Base-by-base conservation (phyloP, 2,888 invertebrate genomes). In the Campaea margaritaria region DNA sequence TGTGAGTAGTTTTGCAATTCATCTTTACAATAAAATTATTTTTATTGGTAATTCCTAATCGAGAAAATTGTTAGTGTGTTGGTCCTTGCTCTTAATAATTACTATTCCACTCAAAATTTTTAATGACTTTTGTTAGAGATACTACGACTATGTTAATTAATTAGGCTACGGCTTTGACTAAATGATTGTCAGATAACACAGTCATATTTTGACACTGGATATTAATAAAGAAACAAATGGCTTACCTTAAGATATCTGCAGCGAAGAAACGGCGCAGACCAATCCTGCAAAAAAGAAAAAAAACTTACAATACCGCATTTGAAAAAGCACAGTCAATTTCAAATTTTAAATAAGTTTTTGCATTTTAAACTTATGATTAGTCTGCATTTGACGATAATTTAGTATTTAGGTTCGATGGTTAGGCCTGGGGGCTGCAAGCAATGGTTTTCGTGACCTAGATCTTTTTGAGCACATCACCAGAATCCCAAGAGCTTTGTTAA, bases 381-480 rank as follows among this genome's bases (percentile, higher is more conserved):
- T 79, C 81, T 81, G 81, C 76, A 78, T 85, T 87, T 86, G 81
- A 77, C 78, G 76, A 85, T 87, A 87, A 89, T 91, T 91, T 91
- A 81, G 86, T 86, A 85, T 88, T 87, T 85, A 84, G 81, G 81
- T 83, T 81, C 80, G 85, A 85, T 85, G 85, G 82, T 84, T 81
- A 79, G 64, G 85, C 87, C 89, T 75, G 76, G 70, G 77, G 89
- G 86, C 88, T 81, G 77, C 78, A 72, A 84, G 83, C 88, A 86
- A 84, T 86, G 81, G 78, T 85, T 86, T 88, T 87, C 91, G 91
- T 91, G 90, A 87, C 87, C 90, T 91, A 91, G 91, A 88, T 89
- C 78, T 88, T 86, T 88, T 83, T 84, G 72, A 83, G 81, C 73
- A 80, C 67, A 78, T 70, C 73, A 74, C 87, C 83, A 83, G 56